Percentiles rank a stretch among this genome's conserved stretches.
Conservation (phyloP, 1,140 invertebrate genomes). For the Hydropsyche tenuis region DNA sequence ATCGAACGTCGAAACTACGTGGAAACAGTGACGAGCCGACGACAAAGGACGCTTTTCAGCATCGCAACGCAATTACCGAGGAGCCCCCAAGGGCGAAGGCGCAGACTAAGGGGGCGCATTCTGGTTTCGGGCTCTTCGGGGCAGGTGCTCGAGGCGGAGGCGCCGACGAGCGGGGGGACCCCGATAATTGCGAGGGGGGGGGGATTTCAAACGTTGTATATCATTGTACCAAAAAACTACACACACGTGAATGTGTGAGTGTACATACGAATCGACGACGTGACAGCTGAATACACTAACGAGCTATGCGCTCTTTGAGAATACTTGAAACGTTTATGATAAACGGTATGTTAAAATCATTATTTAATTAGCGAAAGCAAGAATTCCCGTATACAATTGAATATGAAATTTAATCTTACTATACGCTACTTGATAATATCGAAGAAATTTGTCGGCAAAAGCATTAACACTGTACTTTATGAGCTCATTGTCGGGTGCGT, state of each 20-base stretch:
- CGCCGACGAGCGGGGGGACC: constrained; percentile 7
- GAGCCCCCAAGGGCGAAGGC: constrained; percentile 20
- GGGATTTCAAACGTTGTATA: constrained; percentile 23
- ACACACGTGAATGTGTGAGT: neutral
- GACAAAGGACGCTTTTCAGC: neutral
- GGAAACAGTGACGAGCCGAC: no score
- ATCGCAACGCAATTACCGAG: constrained; percentile 10
- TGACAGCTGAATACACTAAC: constrained; percentile 32
- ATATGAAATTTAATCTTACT: no score
- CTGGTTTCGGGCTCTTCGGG: constrained; percentile 2
- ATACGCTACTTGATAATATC: no score
- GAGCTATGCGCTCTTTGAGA: neutral
- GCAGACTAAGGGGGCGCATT: constrained; percentile 3
- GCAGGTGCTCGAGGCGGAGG: constrained; percentile 27
- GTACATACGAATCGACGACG: neutral
- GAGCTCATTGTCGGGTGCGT: neutral
- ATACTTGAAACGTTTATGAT: no score
- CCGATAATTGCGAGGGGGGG: constrained; percentile 26
- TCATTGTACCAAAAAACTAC: constrained; percentile 17
- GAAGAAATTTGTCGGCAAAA: neutral
- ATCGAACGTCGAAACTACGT: no score
- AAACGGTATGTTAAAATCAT: no score
- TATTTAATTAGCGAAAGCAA: no score
- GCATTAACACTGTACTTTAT: neutral
- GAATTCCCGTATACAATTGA: no score